These are phyloP conservation scores for Standfussiana lucernea DNA, from an alignment of 2,888 invertebrate species.

Conservation along the genomic window DNA sequence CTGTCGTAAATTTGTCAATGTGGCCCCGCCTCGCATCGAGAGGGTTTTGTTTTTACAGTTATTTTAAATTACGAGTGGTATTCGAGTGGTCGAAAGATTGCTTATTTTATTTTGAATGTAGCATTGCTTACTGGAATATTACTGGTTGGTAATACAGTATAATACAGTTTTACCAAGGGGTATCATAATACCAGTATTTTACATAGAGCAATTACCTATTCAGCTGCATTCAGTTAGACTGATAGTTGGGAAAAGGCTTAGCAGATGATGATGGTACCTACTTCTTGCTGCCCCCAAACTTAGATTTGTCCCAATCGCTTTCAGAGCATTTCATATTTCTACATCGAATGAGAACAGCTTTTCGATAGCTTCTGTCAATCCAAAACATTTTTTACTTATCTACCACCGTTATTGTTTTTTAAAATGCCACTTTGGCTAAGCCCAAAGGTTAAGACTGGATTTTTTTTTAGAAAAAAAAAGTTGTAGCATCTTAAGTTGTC, in stretches of 20 bases:
- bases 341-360: background rate
- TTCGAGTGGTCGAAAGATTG: conserved; percentile 16
- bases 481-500: background rate
- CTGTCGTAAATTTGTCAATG: conserved; percentile 84
- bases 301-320: background rate
- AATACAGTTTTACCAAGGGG: too few relatives aligned
- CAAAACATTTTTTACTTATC: background rate
- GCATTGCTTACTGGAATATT: background rate
- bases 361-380: background rate
- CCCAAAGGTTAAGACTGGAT: background rate
- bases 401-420: background rate
- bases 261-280: too few relatives aligned
- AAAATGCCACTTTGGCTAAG: background rate
- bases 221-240: too few relatives aligned
- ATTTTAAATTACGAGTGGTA: conserved; percentile 34
- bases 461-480: background rate
- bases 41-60: conserved; percentile 72
- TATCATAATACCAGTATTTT: too few relatives aligned
- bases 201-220: too few relatives aligned
- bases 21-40: conserved; percentile 68
- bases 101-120: background rate
- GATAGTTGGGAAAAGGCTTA: too few relatives aligned
- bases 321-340: background rate
- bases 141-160: too few relatives aligned
- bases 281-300: too few relatives aligned